Conservation (phyloP, 2,797 vertebrate species). For the Momotus momota region DNA sequence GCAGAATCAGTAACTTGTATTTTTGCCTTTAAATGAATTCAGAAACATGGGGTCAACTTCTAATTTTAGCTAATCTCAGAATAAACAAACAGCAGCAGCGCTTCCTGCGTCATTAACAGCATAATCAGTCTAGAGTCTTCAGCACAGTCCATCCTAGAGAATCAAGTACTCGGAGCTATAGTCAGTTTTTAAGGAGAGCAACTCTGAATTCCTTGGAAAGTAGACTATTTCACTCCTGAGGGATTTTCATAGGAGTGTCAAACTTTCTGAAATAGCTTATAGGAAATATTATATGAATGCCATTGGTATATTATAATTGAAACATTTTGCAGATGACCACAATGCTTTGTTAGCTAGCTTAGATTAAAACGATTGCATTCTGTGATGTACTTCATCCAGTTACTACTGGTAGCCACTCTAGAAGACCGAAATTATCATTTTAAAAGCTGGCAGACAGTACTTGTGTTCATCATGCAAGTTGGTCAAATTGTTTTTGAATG, state of each 20-base stretch:
- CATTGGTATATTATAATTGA: not conserved
- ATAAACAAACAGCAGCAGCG: conserved; percentile 22
- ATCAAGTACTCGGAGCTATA: not conserved
- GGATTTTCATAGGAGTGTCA: not conserved
- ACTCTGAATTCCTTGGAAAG: not conserved
- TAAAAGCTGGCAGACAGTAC: not conserved
- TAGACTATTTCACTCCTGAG: not conserved
- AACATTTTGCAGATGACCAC: not conserved
- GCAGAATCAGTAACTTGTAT: not conserved
- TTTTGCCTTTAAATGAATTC: conserved; percentile 13
- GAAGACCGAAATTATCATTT: not conserved
- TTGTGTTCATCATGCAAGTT: not conserved
- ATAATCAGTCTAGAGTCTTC: conserved; percentile 30
- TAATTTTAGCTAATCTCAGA: conserved; percentile 46
- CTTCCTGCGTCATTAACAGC: not conserved
- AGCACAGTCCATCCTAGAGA: conserved; percentile 13
- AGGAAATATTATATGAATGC: not conserved
- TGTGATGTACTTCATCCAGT: not conserved
- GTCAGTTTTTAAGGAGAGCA: not conserved
- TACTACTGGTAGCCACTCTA: not conserved
- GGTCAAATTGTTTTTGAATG: not conserved
- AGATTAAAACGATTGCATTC: not conserved
- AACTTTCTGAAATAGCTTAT: not conserved
- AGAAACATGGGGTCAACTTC: not conserved
- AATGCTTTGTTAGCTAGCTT: not conserved